A percentile compares a stretch with the other conserved stretches of the same genome.
These are phyloP conservation scores for Gyrodactylus salaris DNA, from an alignment of 1,140 invertebrate genomes.

Conservation along the genomic window DNA sequence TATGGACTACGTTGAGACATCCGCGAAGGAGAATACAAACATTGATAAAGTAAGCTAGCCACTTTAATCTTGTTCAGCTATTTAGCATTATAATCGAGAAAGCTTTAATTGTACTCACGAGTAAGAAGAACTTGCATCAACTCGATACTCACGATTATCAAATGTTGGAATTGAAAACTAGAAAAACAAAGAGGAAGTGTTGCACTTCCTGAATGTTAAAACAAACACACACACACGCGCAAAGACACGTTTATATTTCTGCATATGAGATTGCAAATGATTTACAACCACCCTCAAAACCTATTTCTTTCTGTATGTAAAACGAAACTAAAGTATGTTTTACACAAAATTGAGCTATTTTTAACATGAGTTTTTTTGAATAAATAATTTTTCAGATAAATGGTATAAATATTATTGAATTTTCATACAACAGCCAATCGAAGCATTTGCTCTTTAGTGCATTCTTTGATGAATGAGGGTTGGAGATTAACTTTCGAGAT, in stretches of 20 bases:
- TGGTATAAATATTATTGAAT: neutral
- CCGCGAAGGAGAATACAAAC: neutral
- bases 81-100: neutral
- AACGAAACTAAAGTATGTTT: no score
- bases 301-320: no score
- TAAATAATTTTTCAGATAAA: no score
- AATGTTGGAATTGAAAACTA: no score
- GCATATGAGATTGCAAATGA: no score
- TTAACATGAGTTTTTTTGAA: no score
- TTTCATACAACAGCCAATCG: neutral
- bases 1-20: neutral
- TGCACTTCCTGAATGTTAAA: no score
- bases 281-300: no score
- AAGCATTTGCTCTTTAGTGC: neutral
- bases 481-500: neutral
- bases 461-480: neutral
- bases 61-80: neutral
- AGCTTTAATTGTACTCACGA: neutral
- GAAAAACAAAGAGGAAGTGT: no score
- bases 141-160: neutral
- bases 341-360: no score
- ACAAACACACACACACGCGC: no score
- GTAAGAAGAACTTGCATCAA: neutral
- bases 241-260: no score
- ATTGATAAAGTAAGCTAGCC: neutral